Evolutionary conservation across 2,888 invertebrate genomes (phyloP), one percentile per base, ranked within the genome.

Genomic region (Gandaritis pyraliata): DNA sequence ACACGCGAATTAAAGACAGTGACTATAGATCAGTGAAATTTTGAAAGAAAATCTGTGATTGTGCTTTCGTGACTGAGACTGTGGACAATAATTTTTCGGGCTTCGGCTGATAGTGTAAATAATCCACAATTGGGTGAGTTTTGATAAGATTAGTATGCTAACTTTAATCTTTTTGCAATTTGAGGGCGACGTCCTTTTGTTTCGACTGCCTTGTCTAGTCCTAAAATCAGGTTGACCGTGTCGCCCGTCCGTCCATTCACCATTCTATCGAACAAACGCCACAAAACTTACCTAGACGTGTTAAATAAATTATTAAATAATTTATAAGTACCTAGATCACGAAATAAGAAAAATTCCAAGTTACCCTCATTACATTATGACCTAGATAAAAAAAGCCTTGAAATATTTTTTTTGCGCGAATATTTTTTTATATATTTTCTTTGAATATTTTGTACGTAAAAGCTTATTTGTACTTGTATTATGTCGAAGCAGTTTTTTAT

Each of bases 121-220:
- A 86, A 89, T 90, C 88, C 91, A 91, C 87, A 86, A 92, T 92
- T 91, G 88, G 92, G 92, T 92, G 83, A 92, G 92, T 86, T 83
- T 87, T 76, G 91, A 92, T 92, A 89, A 91, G 90, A 91, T 92
- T 90, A 88, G 85, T 78, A 88, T 90, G 87, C 87, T 86, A 90
- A 89, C 90, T 86, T 87, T 87, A 87, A 88, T 88, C 86, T 83
- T 82, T 82, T 74, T 73, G 43, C 62, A 45, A 39, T 49, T 13
- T 72, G 75, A 76, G 75, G 76, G 76, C 77, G 81, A 76, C 81
- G 78, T 82, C 81, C 78, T 81, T 10, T 83, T 85, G 68, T 70
- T 70, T 68, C 51, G 50, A 36, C 36, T 46, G 29, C 13, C 48
- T 48, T 0, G 54, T 23, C 46, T 64, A 51, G 60, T 50, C 39